phyloP scores from a whole-genome alignment of 2,797 vertebrate species.

The Lagocephalus sceleratus region DNA sequence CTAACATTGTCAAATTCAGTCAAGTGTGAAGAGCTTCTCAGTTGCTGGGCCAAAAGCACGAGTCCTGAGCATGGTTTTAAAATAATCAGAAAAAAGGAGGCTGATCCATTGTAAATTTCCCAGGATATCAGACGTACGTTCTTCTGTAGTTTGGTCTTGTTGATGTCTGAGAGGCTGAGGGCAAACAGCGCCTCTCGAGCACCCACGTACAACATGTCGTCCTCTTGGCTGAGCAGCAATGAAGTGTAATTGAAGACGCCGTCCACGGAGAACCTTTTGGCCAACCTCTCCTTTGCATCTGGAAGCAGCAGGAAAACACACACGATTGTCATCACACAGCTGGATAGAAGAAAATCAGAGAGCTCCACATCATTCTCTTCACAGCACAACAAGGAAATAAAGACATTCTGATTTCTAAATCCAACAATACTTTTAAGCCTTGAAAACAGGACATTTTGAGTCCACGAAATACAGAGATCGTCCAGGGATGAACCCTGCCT shows the following conservation, averaged over 20 bases:
- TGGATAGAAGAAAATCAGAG: slow-evolving; percentile 27
- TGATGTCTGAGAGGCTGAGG: slow-evolving; percentile 78
- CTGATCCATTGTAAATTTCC: neutral
- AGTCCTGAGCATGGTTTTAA: too few species aligned
- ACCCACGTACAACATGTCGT: slow-evolving; percentile 84
- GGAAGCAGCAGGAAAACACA: slow-evolving; percentile 27
- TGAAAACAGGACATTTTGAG: too few species aligned
- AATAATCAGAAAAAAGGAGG: too few species aligned
- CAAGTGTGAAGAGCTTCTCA: neutral
- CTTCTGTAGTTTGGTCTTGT: slow-evolving; percentile 70
- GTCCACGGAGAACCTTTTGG: slow-evolving; percentile 78
- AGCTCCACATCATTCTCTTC: slow-evolving; percentile 20
- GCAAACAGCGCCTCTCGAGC: slow-evolving; percentile 86
- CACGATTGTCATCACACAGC: slow-evolving; percentile 36
- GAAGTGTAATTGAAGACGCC: slow-evolving; percentile 85
- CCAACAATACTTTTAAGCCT: slow-evolving; percentile 2
- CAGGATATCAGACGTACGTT: slow-evolving; percentile 35
- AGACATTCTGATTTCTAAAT: neutral
- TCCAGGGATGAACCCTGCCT: too few species aligned
- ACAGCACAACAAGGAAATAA: slow-evolving; percentile 1
- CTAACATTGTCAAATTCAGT: slow-evolving; percentile 21
- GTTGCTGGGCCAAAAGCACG: too few species aligned
- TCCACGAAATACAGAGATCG: too few species aligned
- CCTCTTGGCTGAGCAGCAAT: slow-evolving; percentile 84
- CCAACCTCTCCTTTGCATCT: slow-evolving; percentile 75